Evolutionary conservation across 2,113 vertebrate genomes (phyloP), one percentile per base, ranked within the genome.

Genomic region (Acanthochromis polyacanthus): DNA sequence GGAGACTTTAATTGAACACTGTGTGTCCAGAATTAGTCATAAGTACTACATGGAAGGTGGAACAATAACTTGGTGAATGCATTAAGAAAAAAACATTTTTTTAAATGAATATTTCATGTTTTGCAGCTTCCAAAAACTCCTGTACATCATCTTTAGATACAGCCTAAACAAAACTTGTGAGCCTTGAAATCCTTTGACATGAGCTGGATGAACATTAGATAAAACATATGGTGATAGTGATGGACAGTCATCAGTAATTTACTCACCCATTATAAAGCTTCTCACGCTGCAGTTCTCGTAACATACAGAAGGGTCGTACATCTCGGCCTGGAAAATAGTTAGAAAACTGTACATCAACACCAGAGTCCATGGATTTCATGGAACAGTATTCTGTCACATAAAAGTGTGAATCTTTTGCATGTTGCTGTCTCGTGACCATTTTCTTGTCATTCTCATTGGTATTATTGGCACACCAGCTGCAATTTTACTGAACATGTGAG

Each of bases 251-350:
- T 11, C 2, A 40, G 1, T 1, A 20, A 25, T 19, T 16, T 19
- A 89, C 97, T 96, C 93, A 99, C 98, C 96, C 86, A 97, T 92
- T 45, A 72, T 90, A 20, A 97, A 67, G 19, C 71, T 83, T 55
- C 95, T 93, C 63, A 97, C 71, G 7, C 91, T 95, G 75, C 64
- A 80, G 46, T 95, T 95, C 82, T 96, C 93, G 64, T 97, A 98
- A 89, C 95, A 96, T 69, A 95, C 91, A 0, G 94, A 90, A 15
- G 94, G 74, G 82, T 97, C 94, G 11, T 84, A 93, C 95, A 98
- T 96, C 86, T 94, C 92, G 8, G 82, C 93, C 97, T 99, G 83
- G 69, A 36, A 67, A 51, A 58, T 23, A 83, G 28, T 82, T 52
- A 88, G 4, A 63, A 59, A 78, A 51, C 17, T 51, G n/a, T 7